A percentile compares a stretch with the other conserved stretches of the same genome.
Evolutionary conservation across 2,113 vertebrate species (phyloP).

Genomic region (Paralichthys olivaceus): DNA sequence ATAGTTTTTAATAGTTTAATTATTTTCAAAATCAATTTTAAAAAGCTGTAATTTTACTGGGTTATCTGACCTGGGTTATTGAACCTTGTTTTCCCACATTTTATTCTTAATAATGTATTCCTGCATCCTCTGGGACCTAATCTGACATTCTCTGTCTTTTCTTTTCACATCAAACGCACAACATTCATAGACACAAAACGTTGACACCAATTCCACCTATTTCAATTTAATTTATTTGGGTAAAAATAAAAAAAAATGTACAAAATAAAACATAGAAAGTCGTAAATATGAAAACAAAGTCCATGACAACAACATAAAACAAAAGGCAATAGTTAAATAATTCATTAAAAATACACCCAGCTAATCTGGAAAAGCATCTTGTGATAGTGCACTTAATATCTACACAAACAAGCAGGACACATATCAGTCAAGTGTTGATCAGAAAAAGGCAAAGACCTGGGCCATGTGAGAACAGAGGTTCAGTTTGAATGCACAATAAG

Average conservation of each 20-base stretch:
- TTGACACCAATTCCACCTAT: background rate
- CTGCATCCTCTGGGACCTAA: too few relatives aligned
- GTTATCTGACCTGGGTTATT: too few relatives aligned
- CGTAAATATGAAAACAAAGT: conserved; percentile 73
- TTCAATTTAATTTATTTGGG: conserved; percentile 71
- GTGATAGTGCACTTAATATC: conserved; percentile 23
- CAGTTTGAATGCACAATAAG: conserved; percentile 24
- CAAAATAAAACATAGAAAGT: conserved; percentile 85
- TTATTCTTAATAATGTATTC: too few relatives aligned
- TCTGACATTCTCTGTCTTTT: too few relatives aligned
- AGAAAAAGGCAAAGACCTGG: conserved; percentile 51
- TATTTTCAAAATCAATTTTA: too few relatives aligned
- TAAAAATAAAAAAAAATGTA: conserved; percentile 82
- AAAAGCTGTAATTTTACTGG: too few relatives aligned
- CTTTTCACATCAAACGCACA: too few relatives aligned
- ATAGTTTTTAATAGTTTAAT: too few relatives aligned
- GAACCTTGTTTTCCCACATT: too few relatives aligned
- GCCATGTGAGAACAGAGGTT: conserved; percentile 6
- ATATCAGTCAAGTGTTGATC: conserved; percentile 24
- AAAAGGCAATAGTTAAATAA: conserved; percentile 76
- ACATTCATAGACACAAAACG: background rate
- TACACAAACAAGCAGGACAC: conserved; percentile 42
- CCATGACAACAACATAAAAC: conserved; percentile 67
- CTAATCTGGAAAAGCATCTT: conserved; percentile 49
- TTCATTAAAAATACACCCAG: conserved; percentile 50